A percentile compares a stretch with the other conserved stretches of the same genome.
phyloP scores from a whole-genome alignment of 2,888 invertebrate species.

The Folsomia candida region DNA sequence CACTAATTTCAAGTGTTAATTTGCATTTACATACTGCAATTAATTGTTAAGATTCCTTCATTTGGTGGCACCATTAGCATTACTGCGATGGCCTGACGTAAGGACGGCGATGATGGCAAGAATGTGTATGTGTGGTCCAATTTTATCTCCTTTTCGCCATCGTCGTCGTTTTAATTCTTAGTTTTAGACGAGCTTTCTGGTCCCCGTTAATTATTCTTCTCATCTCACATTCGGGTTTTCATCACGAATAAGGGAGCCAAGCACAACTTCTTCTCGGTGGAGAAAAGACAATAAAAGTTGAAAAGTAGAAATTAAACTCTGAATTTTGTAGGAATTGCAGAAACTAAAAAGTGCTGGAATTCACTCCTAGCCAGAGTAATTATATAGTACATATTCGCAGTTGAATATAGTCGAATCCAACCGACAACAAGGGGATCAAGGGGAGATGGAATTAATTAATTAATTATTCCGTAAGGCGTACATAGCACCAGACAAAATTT shows the following conservation, averaged over 20 bases:
- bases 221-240: neutral
- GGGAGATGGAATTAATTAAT: neutral
- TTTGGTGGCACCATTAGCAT: neutral
- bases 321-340: neutral
- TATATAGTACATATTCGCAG: too few relatives aligned
- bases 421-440: too few relatives aligned
- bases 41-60: neutral
- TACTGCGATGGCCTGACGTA: too few relatives aligned
- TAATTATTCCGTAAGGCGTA: neutral
- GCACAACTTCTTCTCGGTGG: neutral
- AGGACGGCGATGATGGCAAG: too few relatives aligned
- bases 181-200: neutral
- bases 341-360: neutral
- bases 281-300: neutral
- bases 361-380: neutral
- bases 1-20: neutral
- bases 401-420: neutral
- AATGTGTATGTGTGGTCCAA: neutral
- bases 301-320: neutral
- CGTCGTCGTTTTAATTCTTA: neutral
- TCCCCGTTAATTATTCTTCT: neutral
- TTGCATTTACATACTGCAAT: neutral
- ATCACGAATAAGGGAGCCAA: neutral
- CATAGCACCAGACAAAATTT: neutral
- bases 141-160: neutral